Conservation (phyloP, 2,797 vertebrate species). For the Centropyge bicolor region DNA sequence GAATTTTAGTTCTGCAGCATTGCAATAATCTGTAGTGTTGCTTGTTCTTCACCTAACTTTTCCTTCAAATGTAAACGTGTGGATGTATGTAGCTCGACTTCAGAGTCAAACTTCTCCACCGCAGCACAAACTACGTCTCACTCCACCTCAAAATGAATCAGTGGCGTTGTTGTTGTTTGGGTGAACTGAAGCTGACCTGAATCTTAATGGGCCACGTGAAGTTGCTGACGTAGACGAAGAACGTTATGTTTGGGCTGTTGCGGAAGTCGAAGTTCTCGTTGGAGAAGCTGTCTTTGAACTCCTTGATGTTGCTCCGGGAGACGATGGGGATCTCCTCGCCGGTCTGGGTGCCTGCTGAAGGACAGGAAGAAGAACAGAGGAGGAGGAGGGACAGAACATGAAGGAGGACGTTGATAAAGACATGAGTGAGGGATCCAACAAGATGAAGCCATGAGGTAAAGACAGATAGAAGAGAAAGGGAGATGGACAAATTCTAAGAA, state of each 20-base stretch:
- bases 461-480: too few species aligned
- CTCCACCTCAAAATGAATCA: too few species aligned
- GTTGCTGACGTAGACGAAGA: constrained; percentile 99
- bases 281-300: constrained; percentile 98
- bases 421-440: neutral
- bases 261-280: constrained; percentile 99
- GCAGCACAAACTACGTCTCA: neutral
- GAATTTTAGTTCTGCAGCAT: neutral
- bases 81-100: neutral
- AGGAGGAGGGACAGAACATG: neutral
- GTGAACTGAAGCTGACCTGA: constrained; percentile 84
- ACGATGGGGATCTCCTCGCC: constrained; percentile 96
- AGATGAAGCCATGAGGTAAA: neutral
- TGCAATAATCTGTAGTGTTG: neutral
- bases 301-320: constrained; percentile 95
- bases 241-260: constrained; percentile 97
- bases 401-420: neutral
- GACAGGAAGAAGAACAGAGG: neutral
- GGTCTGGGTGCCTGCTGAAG: constrained; percentile 93
- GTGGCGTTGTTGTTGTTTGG: accelerated
- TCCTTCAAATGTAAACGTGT: neutral
- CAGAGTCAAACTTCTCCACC: neutral
- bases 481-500: neutral
- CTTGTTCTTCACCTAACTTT: neutral
- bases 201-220: constrained; percentile 99